Base-by-base conservation (phyloP, 2,888 invertebrate species). In the Adelognathus sp. region DNA sequence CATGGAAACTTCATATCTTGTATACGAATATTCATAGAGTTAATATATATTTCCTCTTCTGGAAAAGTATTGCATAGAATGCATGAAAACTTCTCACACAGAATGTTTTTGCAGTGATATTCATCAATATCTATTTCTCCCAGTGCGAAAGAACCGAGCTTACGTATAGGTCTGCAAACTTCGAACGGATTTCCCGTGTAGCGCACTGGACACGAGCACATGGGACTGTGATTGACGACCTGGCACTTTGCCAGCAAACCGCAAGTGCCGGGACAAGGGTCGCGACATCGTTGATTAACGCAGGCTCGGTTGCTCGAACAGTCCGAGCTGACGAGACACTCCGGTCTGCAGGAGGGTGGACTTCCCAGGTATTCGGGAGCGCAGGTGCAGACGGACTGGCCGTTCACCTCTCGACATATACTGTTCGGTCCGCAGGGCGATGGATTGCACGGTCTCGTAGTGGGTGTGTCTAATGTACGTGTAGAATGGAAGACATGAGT, bases 241-340 rank as follows among this genome's bases (percentile, higher is more conserved):
- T 92, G 91, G 85, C 94, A 94, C 79, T 92, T 92, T 0, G 94
- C 93, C 82, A 93, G 93, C 18, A 93, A 86, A 14, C 94, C 94
- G 83, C 94, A 94, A 1, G 94, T 93, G 60, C 93, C 94, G 11
- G 92, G 92, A 80, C 94, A 94, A 83, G 94, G 93, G 87, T 94
- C 93, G 54, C 92, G 88, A 83, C 95, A 95, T 86, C 94, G 94
- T 86, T 95, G 94, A 89, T 95, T 95, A 61, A 94, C 93, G 86
- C 96, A 96, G 21, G 95, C 94, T 82, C 93, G 93, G 67, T 93
- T 93, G 78, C 92, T 92, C 60, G 93, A 91, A 87, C 96, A 96
- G 85, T 95, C 95, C 2, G 94, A 92, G 88, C 94, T 95, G 56
- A 93, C 93, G 27, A 94, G 92, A 89, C 95, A 95, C 90, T 95